Evolutionary conservation across 1,140 invertebrate genomes (phyloP).

Genomic region (Acromyrmex charruanus): DNA sequence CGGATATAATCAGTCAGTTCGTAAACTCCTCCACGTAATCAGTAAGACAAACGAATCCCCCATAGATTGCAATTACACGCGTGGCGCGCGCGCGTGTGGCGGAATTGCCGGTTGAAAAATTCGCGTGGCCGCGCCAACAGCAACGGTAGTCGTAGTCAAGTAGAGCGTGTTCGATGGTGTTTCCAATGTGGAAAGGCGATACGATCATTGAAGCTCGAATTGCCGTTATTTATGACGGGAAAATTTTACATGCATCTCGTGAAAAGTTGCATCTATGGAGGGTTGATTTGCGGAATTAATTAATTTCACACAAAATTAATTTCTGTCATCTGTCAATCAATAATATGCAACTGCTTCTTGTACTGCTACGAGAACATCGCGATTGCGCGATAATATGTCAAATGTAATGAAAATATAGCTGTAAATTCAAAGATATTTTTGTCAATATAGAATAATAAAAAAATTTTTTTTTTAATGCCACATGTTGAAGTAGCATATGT

Average conservation of each 20-base stretch:
- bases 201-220: constrained; percentile 60
- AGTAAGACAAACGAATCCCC: constrained; percentile 45
- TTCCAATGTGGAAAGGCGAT: constrained; percentile 62
- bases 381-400: background rate
- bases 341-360: background rate
- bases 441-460: background rate
- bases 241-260: constrained; percentile 32
- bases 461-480: background rate
- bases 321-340: background rate
- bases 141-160: constrained; percentile 74
- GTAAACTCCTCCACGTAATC: constrained; percentile 21
- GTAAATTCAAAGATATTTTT: background rate
- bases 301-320: background rate
- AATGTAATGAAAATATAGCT: background rate
- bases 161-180: constrained; percentile 72
- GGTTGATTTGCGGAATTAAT: background rate
- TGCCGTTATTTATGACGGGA: constrained; percentile 51
- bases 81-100: background rate
- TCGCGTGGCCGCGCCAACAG: constrained; percentile 47
- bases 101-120: constrained; percentile 65
- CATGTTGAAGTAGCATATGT: background rate
- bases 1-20: constrained; percentile 24
- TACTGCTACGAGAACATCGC: background rate
- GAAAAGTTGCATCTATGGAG: background rate
- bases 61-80: constrained; percentile 53